These are phyloP conservation scores for Pristionchus fissidentatus DNA, from an alignment of 2,888 invertebrate genomes.

Conservation along the genomic window DNA sequence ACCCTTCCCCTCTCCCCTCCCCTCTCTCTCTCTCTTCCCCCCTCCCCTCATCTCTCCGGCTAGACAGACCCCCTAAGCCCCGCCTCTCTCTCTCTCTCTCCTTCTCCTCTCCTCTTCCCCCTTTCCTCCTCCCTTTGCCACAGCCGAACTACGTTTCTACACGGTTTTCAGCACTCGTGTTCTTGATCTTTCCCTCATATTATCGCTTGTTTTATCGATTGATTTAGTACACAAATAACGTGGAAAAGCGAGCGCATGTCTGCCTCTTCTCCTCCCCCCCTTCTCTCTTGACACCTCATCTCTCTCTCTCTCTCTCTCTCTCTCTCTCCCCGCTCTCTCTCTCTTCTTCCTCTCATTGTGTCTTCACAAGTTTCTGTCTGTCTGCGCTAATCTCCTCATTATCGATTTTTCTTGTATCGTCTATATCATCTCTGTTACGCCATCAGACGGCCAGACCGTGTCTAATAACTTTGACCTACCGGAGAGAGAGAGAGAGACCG, in stretches of 20 bases:
- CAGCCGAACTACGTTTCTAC: neutral
- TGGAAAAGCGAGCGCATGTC: neutral
- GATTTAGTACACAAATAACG: neutral
- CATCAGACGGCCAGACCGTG: too few species aligned
- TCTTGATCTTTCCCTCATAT: constrained; percentile 12
- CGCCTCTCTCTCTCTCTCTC: neutral
- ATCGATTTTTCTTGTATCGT: too few species aligned
- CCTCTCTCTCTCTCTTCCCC: neutral
- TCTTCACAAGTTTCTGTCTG: too few species aligned
- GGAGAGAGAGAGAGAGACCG: too few species aligned
- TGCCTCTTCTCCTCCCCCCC: neutral
- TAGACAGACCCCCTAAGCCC: constrained; percentile 19
- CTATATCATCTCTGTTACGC: too few species aligned
- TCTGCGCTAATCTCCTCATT: too few species aligned
- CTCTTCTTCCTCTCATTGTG: neutral
- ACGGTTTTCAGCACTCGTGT: neutral
- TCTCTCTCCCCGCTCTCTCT: neutral
- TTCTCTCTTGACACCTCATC: neutral
- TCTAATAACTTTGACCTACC: too few species aligned
- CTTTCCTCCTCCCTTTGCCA: constrained; percentile 6
- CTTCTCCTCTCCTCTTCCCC: neutral
- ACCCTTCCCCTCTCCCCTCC: neutral
- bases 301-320: constrained; percentile 14
- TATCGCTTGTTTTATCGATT: neutral
- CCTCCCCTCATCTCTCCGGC: constrained; percentile 14